Evolutionary conservation across 2,888 invertebrate species (phyloP).

Genomic region (Drosophila rellima): DNA sequence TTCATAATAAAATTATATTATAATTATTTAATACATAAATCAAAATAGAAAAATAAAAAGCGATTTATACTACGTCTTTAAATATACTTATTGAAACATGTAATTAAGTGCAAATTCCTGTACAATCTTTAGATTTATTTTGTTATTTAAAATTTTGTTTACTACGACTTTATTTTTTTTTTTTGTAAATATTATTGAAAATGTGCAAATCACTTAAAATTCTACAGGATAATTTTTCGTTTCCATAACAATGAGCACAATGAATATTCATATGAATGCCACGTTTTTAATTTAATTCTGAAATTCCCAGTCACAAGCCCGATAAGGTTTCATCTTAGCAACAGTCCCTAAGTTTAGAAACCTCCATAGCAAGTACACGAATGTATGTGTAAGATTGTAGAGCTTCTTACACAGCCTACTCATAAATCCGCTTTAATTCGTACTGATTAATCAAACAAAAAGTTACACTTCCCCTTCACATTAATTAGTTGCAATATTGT

Average conservation of each 20-base stretch:
- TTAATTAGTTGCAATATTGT: constrained; percentile 15
- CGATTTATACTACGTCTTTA: background rate
- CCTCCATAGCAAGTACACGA: background rate
- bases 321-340: constrained; percentile 14
- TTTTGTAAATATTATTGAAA: background rate
- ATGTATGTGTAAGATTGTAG: background rate
- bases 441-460: constrained; percentile 15
- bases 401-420: constrained; percentile 1
- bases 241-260: background rate
- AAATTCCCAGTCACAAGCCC: background rate
- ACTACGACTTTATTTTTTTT: background rate
- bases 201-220: background rate
- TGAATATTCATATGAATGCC: background rate
- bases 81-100: background rate
- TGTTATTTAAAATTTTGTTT: background rate
- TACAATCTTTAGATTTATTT: background rate
- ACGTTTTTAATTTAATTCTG: background rate
- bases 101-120: background rate
- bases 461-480: background rate
- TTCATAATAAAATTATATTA: too few species aligned
- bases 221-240: background rate
- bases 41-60: too few species aligned
- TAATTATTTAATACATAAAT: too few species aligned
- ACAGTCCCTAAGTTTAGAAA: background rate
- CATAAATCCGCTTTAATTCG: background rate